Percentiles rank a stretch among this genome's conserved stretches.
Evolutionary conservation across 1,140 invertebrate genomes (phyloP).

Genomic region (Vollenhovia emeryi): DNA sequence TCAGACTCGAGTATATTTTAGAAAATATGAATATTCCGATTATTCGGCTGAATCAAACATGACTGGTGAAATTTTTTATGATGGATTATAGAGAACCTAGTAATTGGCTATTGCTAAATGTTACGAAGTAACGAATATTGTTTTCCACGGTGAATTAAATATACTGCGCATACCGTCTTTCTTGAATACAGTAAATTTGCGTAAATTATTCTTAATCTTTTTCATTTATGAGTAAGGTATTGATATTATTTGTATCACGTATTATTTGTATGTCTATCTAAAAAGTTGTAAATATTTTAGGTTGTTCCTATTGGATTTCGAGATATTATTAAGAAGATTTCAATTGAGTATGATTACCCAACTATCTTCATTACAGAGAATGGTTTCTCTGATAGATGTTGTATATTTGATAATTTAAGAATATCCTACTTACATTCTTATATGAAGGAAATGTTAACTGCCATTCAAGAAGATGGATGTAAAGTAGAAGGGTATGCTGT

Average conservation of each 20-base stretch:
- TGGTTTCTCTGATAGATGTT: constrained; percentile 72
- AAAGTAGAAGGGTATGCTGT: constrained; percentile 89
- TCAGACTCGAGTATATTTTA: constrained; percentile 28
- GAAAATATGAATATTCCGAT: background rate
- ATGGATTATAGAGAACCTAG: background rate
- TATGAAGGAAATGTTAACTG: constrained; percentile 88
- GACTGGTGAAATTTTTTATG: background rate
- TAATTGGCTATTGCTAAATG: background rate
- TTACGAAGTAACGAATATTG: background rate
- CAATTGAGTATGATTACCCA: constrained; percentile 83
- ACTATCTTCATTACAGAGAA: constrained; percentile 61
- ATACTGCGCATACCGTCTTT: background rate
- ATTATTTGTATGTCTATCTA: background rate
- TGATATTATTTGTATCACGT: too few species aligned
- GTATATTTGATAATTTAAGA: constrained; percentile 46
- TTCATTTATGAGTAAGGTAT: too few species aligned
- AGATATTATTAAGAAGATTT: constrained; percentile 87
- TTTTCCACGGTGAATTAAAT: background rate
- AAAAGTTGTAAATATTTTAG: constrained; percentile 53
- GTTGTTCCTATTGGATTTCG: constrained; percentile 86
- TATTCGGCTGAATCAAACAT: background rate
- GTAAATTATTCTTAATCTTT: too few species aligned
- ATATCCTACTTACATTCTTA: constrained; percentile 87
- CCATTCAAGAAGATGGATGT: constrained; percentile 88
- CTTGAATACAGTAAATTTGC: background rate